Evolutionary conservation across 2,113 vertebrate genomes (phyloP), one percentile per base, ranked within the genome.

Genomic region (Montifringilla adamsi): DNA sequence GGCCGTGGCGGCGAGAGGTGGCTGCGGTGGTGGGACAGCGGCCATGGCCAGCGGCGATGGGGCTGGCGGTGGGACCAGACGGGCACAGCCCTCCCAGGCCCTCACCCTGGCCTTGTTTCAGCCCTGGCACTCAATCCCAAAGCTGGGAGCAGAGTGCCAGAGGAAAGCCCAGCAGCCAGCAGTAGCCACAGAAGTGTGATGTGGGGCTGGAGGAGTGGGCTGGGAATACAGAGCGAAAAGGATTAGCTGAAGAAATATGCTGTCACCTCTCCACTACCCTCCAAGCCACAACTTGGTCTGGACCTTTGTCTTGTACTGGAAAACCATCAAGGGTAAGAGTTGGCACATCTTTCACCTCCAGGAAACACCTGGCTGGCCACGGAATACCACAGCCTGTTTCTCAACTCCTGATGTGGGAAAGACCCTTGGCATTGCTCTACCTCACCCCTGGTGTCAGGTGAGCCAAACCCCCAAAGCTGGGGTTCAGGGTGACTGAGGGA

Each of bases 1-100:
- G 30, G 73, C 67, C 5, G 1, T 41, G 62, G 50, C 0, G 3
- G n/a, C 0, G 2, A 72, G 75, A 59, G 75, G 31, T 21, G 39
- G 35, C 70, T 2, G 10, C 30, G 37, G 13, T 0, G 9, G 56
- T 2, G 27, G 56, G 60, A 46, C 33, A 0, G 56, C 46, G 63
- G 63, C 0, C 74, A 26, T 5, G 53, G 60, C 50, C 33, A 0
- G 56, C 46, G 63, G 63, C 0, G 0, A 7, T 49, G 84, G 49
- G 50, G 81, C 52, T 94, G 92, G 73, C 43, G 4, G 47, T 8
- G 46, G 50, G 53, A 68, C 0, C 5, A 69, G 76, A 14, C 55
- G 3, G 5, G 33, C 89, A 83, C 44, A 80, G 56, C 52, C 59
- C 43, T 56, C 46, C 68, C 4, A 2, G 39, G 23, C n/a, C 10